Conservation (phyloP, 2,888 invertebrate genomes). For the Salpingus planirostris region DNA sequence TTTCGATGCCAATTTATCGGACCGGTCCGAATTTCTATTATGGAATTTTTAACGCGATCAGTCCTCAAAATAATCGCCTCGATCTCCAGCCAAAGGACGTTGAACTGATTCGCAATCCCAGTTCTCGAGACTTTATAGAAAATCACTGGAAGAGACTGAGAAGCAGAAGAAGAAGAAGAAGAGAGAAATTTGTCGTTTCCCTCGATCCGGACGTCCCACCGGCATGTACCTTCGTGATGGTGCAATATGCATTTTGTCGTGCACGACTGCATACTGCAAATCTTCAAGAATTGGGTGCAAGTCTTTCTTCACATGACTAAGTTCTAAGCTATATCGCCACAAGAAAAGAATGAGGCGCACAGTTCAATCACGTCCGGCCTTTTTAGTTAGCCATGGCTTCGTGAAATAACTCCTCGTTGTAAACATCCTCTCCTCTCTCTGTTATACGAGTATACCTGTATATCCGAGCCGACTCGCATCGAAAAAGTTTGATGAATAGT, state of each 20-base stretch:
- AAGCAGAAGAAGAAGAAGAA: no score
- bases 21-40: no score
- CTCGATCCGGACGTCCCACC: slow-evolving; percentile 2
- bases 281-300: slow-evolving; percentile 17
- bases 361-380: slow-evolving; percentile 13
- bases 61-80: no score
- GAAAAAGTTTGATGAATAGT: no score
- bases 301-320: slow-evolving; percentile 17
- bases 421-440: no score
- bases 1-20: neutral
- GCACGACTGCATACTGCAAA: slow-evolving; percentile 19
- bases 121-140: no score
- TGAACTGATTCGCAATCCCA: no score
- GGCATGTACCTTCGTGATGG: slow-evolving; percentile 13
- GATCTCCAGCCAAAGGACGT: no score
- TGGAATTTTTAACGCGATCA: no score
- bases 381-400: slow-evolving; percentile 9
- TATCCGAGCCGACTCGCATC: slow-evolving; percentile 1
- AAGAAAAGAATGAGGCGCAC: slow-evolving; percentile 7
- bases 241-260: slow-evolving; percentile 19
- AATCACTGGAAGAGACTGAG: no score
- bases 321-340: slow-evolving; percentile 9
- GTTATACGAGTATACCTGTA: no score
- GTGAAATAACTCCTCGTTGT: slow-evolving; percentile 10
- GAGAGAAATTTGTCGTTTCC: no score